These are phyloP conservation scores for Glomeris maerens DNA, from an alignment of 1,140 invertebrate genomes.

Conservation along the genomic window DNA sequence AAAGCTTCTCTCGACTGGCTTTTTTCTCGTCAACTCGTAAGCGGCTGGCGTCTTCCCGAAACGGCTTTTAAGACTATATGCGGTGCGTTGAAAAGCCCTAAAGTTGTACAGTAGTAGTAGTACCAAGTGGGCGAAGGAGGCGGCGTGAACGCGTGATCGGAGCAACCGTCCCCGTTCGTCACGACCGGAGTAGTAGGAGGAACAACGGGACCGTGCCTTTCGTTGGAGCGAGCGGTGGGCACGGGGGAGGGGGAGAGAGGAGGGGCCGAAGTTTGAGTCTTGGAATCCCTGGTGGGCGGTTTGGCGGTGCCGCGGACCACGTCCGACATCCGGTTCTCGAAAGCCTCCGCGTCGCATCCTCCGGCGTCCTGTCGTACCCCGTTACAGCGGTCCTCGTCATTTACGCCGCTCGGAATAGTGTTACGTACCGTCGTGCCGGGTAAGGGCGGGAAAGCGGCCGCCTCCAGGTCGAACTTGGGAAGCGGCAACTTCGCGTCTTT, in stretches of 20 bases:
- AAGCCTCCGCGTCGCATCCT: slow-evolving; percentile 21
- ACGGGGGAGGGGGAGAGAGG: slow-evolving; percentile 12
- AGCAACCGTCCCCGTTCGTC: slow-evolving; percentile 15
- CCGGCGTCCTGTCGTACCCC: slow-evolving; percentile 14
- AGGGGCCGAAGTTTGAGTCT: slow-evolving; percentile 32
- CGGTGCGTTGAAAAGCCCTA: no score
- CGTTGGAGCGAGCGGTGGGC: slow-evolving; percentile 7
- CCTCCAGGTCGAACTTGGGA: slow-evolving; percentile 59
- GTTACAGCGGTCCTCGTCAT: slow-evolving; percentile 12
- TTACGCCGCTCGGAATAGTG: background rate
- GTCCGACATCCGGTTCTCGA: slow-evolving; percentile 48
- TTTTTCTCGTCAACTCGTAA: no score
- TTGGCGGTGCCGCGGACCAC: slow-evolving; percentile 63
- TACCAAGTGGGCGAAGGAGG: slow-evolving; percentile 24
- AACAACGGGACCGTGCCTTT: slow-evolving; percentile 14
- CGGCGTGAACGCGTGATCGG: slow-evolving; percentile 13
- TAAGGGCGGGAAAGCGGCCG: slow-evolving; percentile 62
- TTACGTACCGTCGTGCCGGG: slow-evolving; percentile 40
- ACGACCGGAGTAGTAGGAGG: slow-evolving; percentile 14
- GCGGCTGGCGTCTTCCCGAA: no score
- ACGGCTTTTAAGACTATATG: no score
- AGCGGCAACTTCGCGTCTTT: slow-evolving; percentile 6
- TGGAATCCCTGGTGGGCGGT: slow-evolving; percentile 25
- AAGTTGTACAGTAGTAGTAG: no score
- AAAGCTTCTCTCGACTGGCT: no score